Evolutionary conservation across 1,140 invertebrate species (phyloP), one percentile per base, ranked within the genome.

Genomic region (Cotesia chilonis): DNA sequence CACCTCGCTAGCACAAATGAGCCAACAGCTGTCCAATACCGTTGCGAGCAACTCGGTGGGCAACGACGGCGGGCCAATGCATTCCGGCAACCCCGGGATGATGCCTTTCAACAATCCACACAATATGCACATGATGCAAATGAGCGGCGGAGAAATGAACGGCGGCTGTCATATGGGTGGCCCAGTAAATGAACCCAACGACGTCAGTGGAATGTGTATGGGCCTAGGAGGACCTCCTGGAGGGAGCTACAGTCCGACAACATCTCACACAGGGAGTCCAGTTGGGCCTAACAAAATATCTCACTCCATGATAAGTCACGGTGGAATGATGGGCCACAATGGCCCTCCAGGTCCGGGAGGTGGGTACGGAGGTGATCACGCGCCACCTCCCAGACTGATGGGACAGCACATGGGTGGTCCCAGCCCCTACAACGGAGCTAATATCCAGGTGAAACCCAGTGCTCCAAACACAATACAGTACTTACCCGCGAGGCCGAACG

Each of bases 391-490:
- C 64, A 81, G 88, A 68, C 73, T 84, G 0, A 87, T 88, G 84
- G 72, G 81, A 0, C 81, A 85, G 4, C 84, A 87, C 28, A 79
- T 83, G 0, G 80, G 82, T 67, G 83, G 90, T 79, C 91, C 91
- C 67, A 91, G 90, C 72, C 90, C 91, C 0, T 94, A 92, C 82
- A 93, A 93, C 82, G 93, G 94, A 55, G 92, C 94, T 2, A 96
- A 94, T 83, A 93, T 96, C 55, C 94, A 96, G 87, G 96, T 98
- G 35, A 98, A 98, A 88, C 94, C 96, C 1, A 97, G 94, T 86
- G 96, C 96, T 2, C 97, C 97, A 0, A 98, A 98, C 84, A 98
- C 97, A 10, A 98, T 99, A 80, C 97, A 98, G 87, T 99, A 99
- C 89, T 91, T 98, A 81, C 97, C 97, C 35, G 95, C 96, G 51